Percentiles rank a stretch among this genome's conserved stretches.
Evolutionary conservation across 2,888 invertebrate genomes (phyloP).

Genomic region (Dasypolia templi): DNA sequence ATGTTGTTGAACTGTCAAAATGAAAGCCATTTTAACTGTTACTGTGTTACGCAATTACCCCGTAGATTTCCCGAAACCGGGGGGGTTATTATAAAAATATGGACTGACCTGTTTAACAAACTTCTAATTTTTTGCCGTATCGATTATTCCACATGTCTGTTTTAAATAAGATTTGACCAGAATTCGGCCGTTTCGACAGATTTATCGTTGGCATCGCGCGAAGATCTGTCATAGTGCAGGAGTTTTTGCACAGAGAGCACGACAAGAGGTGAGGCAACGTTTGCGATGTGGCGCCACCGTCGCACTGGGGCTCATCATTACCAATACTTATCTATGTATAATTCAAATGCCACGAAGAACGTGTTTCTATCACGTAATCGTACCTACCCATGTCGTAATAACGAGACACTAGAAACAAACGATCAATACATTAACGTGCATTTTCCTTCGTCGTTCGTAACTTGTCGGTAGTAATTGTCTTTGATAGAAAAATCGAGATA

Average conservation of each 20-base stretch:
- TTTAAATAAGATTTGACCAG: not conserved
- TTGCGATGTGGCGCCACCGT: not conserved
- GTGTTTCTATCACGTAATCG: constrained; percentile 23
- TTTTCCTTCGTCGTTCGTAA: constrained; percentile 16
- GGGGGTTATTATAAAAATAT: no score
- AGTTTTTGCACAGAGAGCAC: not conserved
- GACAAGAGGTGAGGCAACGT: not conserved
- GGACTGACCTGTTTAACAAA: no score
- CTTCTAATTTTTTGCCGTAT: not conserved
- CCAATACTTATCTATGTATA: not conserved
- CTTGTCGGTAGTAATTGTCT: constrained; percentile 22
- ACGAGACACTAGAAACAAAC: constrained; percentile 13
- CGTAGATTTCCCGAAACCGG: no score
- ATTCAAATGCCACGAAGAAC: constrained; percentile 24
- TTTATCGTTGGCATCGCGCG: not conserved
- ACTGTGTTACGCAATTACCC: no score
- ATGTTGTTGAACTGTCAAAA: no score
- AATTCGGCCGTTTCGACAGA: not conserved
- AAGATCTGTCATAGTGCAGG: not conserved
- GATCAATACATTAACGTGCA: constrained; percentile 19
- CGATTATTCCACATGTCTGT: not conserved
- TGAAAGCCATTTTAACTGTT: no score
- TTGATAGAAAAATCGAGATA: constrained; percentile 35
- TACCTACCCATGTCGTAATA: constrained; percentile 31
- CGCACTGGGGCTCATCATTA: not conserved